Evolutionary conservation across 2,797 vertebrate species (phyloP).

Genomic region (Tokudaia muenninki): DNA sequence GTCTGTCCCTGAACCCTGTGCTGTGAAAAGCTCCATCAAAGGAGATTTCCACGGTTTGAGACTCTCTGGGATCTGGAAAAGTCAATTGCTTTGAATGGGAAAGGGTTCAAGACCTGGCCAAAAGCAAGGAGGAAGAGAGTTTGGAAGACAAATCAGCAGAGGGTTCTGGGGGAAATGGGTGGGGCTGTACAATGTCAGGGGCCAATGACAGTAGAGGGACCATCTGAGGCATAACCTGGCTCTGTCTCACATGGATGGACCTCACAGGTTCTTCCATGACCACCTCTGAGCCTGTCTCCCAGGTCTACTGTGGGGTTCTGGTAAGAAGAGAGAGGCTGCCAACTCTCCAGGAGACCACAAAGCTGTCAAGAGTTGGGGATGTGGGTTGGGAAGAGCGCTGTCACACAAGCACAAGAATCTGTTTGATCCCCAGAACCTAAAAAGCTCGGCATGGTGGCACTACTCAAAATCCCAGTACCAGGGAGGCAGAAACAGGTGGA

Average conservation of each 20-base stretch:
- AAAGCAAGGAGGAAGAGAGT: not conserved
- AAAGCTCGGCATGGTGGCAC: not conserved
- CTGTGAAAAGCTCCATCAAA: not conserved
- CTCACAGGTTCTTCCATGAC: rapidly evolving
- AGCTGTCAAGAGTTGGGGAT: not conserved
- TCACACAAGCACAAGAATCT: not conserved
- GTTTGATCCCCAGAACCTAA: not conserved
- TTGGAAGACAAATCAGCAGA: not conserved
- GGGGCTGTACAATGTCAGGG: not conserved
- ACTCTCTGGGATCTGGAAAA: not conserved
- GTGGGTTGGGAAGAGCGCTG: not conserved
- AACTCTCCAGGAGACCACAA: not conserved
- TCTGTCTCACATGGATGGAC: not conserved
- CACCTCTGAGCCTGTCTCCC: not conserved
- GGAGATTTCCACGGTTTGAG: not conserved
- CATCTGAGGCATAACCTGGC: too few species aligned
- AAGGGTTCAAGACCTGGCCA: not conserved
- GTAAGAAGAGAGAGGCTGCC: too few species aligned
- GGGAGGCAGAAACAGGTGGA: not conserved
- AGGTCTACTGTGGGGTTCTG: not conserved
- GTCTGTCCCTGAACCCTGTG: too few species aligned
- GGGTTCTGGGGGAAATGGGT: not conserved
- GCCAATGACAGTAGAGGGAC: rapidly evolving
- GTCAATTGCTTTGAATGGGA: not conserved
- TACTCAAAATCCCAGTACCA: not conserved